Evolutionary conservation across 2,113 vertebrate species (phyloP), one percentile per base, ranked within the genome.

Genomic region (Peromyscus maniculatus): DNA sequence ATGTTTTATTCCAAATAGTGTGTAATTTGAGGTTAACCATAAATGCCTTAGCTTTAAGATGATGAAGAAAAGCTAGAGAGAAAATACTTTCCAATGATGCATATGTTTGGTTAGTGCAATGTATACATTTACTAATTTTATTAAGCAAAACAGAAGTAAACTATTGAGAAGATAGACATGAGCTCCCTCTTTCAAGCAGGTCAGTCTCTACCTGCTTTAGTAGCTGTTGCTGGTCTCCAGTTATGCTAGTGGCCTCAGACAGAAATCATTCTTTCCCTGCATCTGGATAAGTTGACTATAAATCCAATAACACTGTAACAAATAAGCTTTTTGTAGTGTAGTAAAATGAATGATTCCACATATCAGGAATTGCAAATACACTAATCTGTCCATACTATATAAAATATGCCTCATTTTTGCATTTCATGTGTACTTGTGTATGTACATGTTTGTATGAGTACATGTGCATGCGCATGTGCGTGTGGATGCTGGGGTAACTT

Each of bases 321-420:
- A 74, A 26, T 7, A 87, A 93, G 36, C 22, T 9, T 33, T 55
- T 5, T 49, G 5, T 71, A 49, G 87, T 52, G 5, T 66, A 69
- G 8, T 46, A 57, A 84, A 19, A 86, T 78, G 59, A 90, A 92
- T 66, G 39, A 3, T 77, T 26, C 28, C 17, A 46, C 15, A 9
- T 33, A 78, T 66, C 57, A 72, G 57, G 36, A 84, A 75, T 74
- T 84, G 79, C 64, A 97, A 72, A 69, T 22, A 89, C 55, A 86
- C 69, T 36, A 88, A 15, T 52, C 72, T 22, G 57, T 52, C 26
- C 22, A 78, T 24, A 26, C 8, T 93, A 71, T 7, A 62, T 39
- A 57, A 88, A 71, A 52, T n/a, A 72, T 15, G 12, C 33, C 21
- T 55, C 28, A 24, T 4, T 52, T 87, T 67, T n/a, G 5, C 13